Evolutionary conservation across 1,140 invertebrate genomes (phyloP).

Genomic region (Scaptodrosophila lebanonensis): DNA sequence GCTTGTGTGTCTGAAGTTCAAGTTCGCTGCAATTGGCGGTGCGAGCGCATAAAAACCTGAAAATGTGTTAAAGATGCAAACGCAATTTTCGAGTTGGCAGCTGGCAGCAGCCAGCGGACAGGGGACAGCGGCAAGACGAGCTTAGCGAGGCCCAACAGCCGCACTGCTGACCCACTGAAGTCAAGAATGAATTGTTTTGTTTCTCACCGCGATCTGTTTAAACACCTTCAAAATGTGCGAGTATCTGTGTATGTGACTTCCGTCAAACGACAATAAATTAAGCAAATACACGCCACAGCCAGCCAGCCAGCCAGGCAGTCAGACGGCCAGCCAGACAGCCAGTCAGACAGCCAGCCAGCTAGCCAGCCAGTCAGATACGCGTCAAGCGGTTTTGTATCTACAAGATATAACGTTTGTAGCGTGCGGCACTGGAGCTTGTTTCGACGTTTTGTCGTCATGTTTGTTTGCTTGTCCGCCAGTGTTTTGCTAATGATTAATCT

Average conservation of each 20-base stretch:
- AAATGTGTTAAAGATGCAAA: slow-evolving; percentile 37
- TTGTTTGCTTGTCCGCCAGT: slow-evolving; percentile 31
- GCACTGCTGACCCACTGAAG: slow-evolving; percentile 58
- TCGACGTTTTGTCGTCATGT: not conserved
- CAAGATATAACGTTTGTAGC: slow-evolving; percentile 19
- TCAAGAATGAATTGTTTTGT: slow-evolving; percentile 72
- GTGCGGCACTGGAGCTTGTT: not conserved
- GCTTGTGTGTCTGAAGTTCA: slow-evolving; percentile 72
- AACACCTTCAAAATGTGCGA: slow-evolving; percentile 39
- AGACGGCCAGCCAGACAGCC: slow-evolving; percentile 20
- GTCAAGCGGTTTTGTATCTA: slow-evolving; percentile 17
- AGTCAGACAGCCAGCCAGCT: slow-evolving; percentile 4
- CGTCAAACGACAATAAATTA: slow-evolving; percentile 72
- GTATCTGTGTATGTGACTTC: slow-evolving; percentile 46
- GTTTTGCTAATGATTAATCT: slow-evolving; percentile 61
- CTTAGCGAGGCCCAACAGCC: slow-evolving; percentile 12
- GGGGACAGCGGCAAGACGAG: no score
- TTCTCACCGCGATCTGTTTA: slow-evolving; percentile 21
- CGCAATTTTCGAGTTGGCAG: slow-evolving; percentile 8
- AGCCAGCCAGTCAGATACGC: slow-evolving; percentile 13
- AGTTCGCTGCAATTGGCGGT: slow-evolving; percentile 66
- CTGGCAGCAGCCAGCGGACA: slow-evolving; percentile 16
- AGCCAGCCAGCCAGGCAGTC: slow-evolving; percentile 13
- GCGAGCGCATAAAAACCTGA: slow-evolving; percentile 36
- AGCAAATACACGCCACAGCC: slow-evolving; percentile 40